Evolutionary conservation across 1,140 invertebrate species (phyloP), one percentile per base, ranked within the genome.

Genomic region (Bilobella aurantiaca): DNA sequence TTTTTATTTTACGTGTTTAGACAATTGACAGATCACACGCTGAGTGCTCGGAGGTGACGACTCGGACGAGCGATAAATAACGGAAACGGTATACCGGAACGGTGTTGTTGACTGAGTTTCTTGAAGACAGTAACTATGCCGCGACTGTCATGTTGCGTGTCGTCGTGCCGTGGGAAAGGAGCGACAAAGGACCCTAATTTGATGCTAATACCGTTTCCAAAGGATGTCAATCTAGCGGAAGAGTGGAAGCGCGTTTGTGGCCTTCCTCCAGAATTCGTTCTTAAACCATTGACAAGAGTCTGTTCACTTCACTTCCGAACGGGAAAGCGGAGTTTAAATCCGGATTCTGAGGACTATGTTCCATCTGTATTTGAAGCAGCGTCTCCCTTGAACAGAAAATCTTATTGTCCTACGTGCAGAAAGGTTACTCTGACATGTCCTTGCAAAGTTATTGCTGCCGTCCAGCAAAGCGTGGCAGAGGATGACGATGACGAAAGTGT

Each of bases 311-410:
- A 58, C 21, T 58, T 58, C 23, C 3, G 16, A 21, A 58, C 25
- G 12, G 57, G 57, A 14, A 28, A 31, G 25, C 25, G 57, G 28
- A 58, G 57, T 30, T 12, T 58, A 29, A 30, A 30, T 29, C 57
- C 57, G 25, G 12, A 28, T 31, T 58, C 57, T 28, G 57, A 58
- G 30, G 57, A 58, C 29, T 58, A 58, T 30, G 30, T 58, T 21
- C 57, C 57, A 14, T 58, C 57, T 31, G 12, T 58, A 8, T 58
- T 58, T 53, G 49, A 53, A 23, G 25, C 2, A 29, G 3, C 8
- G 25, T 5, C 21, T 12, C 25, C 14, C 12, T 21, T 14, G 14
- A 58, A 21, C 12, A 56, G 3, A 23, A 56, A n/a, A 42, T 42
- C 8, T 8, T 25, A n/a, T 23, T 56, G 49, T 23, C 49, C 14